phyloP scores from a whole-genome alignment of 2,888 invertebrate species.

The Perizoma affinitatum region DNA sequence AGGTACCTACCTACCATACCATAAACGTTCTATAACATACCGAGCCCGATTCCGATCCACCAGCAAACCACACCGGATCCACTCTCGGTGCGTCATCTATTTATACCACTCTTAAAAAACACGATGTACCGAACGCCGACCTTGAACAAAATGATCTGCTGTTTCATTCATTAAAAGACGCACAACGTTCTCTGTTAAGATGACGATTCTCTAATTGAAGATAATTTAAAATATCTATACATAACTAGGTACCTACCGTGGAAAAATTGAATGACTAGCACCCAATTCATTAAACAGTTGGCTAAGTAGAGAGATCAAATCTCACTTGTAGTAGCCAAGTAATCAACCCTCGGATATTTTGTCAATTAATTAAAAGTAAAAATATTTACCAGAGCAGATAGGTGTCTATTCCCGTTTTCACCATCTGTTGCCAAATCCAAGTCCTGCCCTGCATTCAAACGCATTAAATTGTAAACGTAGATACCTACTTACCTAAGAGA shows the following conservation, averaged over 20 bases:
- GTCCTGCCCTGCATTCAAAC: too few species aligned
- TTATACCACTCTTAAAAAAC: slow-evolving; percentile 53
- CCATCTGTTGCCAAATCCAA: too few species aligned
- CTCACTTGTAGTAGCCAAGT: background rate
- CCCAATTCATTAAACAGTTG: slow-evolving; percentile 38
- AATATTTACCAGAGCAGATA: background rate
- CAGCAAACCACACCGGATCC: slow-evolving; percentile 57
- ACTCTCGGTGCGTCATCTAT: slow-evolving; percentile 70
- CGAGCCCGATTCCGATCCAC: slow-evolving; percentile 50
- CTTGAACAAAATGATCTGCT: slow-evolving; percentile 60
- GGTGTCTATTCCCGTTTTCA: too few species aligned
- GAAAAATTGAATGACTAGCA: slow-evolving; percentile 59
- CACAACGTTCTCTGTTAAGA: slow-evolving; percentile 45
- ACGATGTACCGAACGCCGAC: slow-evolving; percentile 51
- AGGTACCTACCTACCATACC: slow-evolving; percentile 19
- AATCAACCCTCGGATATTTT: background rate
- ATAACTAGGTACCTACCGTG: slow-evolving; percentile 44
- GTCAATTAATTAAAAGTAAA: background rate
- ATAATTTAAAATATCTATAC: slow-evolving; percentile 56
- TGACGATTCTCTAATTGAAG: slow-evolving; percentile 59
- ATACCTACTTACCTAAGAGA: too few species aligned
- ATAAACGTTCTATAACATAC: slow-evolving; percentile 39
- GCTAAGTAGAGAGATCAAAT: background rate
- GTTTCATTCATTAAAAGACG: slow-evolving; percentile 60
- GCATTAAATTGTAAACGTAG: too few species aligned